These are phyloP conservation scores for Polypterus bichir DNA, from an alignment of 2,113 vertebrate species.

Conservation along the genomic window DNA sequence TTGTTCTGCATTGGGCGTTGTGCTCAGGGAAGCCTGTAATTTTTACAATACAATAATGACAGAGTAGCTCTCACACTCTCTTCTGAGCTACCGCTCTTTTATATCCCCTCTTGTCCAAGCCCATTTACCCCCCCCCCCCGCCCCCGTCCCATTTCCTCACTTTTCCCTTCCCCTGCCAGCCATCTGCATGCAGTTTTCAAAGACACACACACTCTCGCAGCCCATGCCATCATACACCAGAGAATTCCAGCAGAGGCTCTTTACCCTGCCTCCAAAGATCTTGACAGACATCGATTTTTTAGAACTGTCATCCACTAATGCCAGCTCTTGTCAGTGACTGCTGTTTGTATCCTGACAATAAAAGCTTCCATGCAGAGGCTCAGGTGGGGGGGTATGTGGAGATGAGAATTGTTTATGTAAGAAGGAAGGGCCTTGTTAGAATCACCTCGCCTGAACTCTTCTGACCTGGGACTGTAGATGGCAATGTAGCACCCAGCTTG, in stretches of 20 bases:
- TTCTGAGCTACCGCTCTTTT: neutral
- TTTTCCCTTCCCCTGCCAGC: neutral
- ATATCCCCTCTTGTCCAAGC: neutral
- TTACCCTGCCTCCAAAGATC: slow-evolving; percentile 6
- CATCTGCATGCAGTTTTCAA: neutral
- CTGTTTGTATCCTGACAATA: too few relatives aligned
- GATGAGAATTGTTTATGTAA: too few relatives aligned
- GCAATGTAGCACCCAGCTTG: too few relatives aligned
- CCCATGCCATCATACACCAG: slow-evolving; percentile 44
- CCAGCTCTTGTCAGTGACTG: neutral
- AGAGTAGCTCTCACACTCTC: slow-evolving; percentile 4
- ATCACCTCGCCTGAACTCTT: too few relatives aligned
- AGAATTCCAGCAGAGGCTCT: slow-evolving; percentile 59
- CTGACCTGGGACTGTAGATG: too few relatives aligned
- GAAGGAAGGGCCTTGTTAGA: too few relatives aligned
- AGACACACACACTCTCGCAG: slow-evolving; percentile 4
- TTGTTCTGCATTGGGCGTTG: neutral
- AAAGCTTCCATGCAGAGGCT: too few relatives aligned
- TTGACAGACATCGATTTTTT: neutral
- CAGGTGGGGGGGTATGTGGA: too few relatives aligned
- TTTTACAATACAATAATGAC: slow-evolving; percentile 10
- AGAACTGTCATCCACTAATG: neutral
- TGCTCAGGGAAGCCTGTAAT: slow-evolving; percentile 11
- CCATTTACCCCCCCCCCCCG: neutral
- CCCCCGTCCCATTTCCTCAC: neutral